Conservation (phyloP, 2,888 invertebrate species). For the Andrena minutula region DNA sequence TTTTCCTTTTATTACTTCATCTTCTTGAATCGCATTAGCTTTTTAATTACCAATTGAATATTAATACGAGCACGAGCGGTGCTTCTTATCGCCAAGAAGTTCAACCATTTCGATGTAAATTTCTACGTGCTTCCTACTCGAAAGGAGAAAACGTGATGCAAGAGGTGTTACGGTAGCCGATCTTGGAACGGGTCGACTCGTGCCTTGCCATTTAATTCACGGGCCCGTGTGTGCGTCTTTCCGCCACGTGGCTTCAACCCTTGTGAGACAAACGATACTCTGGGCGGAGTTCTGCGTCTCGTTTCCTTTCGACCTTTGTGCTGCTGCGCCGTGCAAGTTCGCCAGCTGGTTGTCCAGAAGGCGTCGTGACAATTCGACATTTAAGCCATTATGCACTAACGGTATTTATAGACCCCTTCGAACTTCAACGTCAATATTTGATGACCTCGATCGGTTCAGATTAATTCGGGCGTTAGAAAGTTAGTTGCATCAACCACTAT, state of each 20-base stretch:
- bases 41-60: constrained; percentile 19
- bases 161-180: constrained; percentile 11
- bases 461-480: background rate
- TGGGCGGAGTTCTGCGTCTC: constrained; percentile 80
- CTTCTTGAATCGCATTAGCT: background rate
- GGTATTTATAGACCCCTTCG: background rate
- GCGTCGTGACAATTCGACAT: constrained; percentile 66
- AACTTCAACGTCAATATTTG: background rate
- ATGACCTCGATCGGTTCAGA: background rate
- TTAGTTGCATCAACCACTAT: background rate
- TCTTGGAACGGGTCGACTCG: constrained; percentile 26
- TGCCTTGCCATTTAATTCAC: constrained; percentile 36
- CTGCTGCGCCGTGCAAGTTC: constrained; percentile 62
- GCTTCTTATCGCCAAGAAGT: constrained; percentile 1
- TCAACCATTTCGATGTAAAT: constrained; percentile 17
- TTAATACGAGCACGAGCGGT: constrained; percentile 12
- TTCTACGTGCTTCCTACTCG: background rate
- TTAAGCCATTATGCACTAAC: constrained; percentile 58
- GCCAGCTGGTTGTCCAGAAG: constrained; percentile 79
- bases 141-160: constrained; percentile 15
- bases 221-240: constrained; percentile 51
- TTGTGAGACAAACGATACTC: constrained; percentile 81
- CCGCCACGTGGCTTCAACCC: constrained; percentile 81
- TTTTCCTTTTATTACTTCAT: background rate
- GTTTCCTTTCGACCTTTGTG: constrained; percentile 78